Evolutionary conservation across 2,888 invertebrate genomes (phyloP), one percentile per base, ranked within the genome.

Genomic region (Herminia tarsipennalis): DNA sequence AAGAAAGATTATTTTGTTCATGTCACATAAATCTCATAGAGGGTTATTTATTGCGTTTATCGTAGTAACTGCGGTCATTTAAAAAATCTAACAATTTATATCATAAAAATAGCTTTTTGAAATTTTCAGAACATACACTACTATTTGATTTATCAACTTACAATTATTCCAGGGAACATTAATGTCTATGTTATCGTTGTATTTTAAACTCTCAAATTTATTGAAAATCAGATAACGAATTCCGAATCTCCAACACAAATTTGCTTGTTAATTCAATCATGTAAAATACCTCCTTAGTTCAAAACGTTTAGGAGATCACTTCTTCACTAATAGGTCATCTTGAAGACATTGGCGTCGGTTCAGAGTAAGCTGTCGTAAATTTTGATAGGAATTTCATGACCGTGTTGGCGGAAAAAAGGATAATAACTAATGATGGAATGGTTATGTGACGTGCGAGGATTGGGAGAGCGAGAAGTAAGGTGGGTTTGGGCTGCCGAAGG

Each of bases 271-370:
- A 56, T 46, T 56, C 47, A 50, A 49, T 37, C 36, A 47, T 58
- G 48, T 54, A 66, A 55, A 59, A 51, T 56, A 61, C 60, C 66
- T 63, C 56, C 59, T 36, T 34, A 43, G 58, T 65, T 60, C 35
- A 57, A 47, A 66, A 70, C 55, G 41, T 44, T 52, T 58, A 12
- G 56, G 55, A 61, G 64, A 60, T 64, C 54, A 52, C 37, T 42
- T 61, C 40, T 28, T 37, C 51, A 61, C 44, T 70, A 73, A 60
- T 76, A 78, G 88, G 88, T 88, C 88, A 88, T 83, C 88, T 88
- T 63, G 73, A 66, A 68, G 57, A 59, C 22, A 32, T 47, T 21
- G 56, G 47, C 22, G 46, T 50, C 24, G 58, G 49, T 44, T 43
- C 35, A 37, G 29, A 43, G 32, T 49, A 37, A 30, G 49, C 29